Base-by-base conservation (phyloP, 92 coral and sea anemone genomes). In the Metridium senile region DNA sequence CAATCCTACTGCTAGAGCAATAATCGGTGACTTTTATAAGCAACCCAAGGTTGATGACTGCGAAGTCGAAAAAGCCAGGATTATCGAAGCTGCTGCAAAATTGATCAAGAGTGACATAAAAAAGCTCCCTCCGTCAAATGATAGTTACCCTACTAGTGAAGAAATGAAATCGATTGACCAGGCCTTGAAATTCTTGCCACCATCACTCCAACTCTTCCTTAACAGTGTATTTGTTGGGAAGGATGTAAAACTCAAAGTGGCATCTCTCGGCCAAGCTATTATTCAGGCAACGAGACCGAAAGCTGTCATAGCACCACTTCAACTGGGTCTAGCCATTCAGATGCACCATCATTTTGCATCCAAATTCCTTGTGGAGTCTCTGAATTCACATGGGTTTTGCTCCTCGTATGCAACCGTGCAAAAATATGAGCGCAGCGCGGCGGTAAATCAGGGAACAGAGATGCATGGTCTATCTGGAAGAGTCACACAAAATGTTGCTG, bases 181-280 rank as follows among this genome's bases (percentile, higher is more conserved):
- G 46, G 58, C 87, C 30, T 43, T 75, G 49, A 64, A 82, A 21
- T 82, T 75, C 63, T 27, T 82, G 61, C 82, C 87, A 11, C 63
- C 29, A 23, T 66, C 67, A 31, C 70, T 82, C 26, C 66, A 75
- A 70, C 21, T 62, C 31, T 72, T 76, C 21, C 72, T 81, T n/a
- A 45, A 59, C 33, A 33, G 45, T 26, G 23, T 82, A 2, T 76
- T 82, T 67, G 68, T 68, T 45, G 87, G 87, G n/a, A 82, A 76
- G 39, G 72, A 68, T 70, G 77, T 75, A 23, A 71, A 58, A 13
- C 59, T 74, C 23, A 84, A 79, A 33, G 26, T 78, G 34, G 76
- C 85, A 4, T 78, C 84, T 13, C 26, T 84, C 10, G 89, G 89
- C 18, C 89, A 84, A 73, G 74, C 89, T 19, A 78, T 84, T 62